phyloP scores from a whole-genome alignment of 2,888 invertebrate species.

The Pachliopta kotzebuea region DNA sequence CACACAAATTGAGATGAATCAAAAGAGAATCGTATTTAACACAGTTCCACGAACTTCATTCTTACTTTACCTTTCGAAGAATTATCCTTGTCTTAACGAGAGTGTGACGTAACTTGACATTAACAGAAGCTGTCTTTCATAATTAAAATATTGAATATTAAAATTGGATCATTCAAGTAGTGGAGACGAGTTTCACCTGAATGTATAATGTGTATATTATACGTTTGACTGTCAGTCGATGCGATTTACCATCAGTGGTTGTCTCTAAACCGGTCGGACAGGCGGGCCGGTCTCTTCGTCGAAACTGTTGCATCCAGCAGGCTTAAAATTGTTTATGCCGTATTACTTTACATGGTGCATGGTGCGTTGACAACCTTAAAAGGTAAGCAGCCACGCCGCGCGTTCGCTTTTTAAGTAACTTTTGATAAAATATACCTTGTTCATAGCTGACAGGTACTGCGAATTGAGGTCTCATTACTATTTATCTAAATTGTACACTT shows the following conservation, averaged over 20 bases:
- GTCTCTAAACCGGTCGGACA: slow-evolving; percentile 71
- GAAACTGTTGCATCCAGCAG: slow-evolving; percentile 58
- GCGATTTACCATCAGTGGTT: slow-evolving; percentile 74
- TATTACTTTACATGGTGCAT: slow-evolving; percentile 46
- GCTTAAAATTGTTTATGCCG: slow-evolving; percentile 61
- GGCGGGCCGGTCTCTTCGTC: slow-evolving; percentile 56
- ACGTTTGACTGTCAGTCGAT: slow-evolving; percentile 61
- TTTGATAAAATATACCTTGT: slow-evolving; percentile 22
- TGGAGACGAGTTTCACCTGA: slow-evolving; percentile 17
- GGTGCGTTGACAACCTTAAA: slow-evolving; percentile 32
- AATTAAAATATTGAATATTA: neutral
- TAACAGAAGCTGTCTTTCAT: neutral
- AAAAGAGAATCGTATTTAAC: neutral
- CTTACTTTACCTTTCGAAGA: neutral
- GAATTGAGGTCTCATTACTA: neutral
- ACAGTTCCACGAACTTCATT: neutral
- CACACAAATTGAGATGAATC: neutral
- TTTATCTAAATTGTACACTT: neutral
- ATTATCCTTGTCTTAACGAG: slow-evolving; percentile 1
- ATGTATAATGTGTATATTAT: slow-evolving; percentile 41
- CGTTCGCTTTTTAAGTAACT: slow-evolving; percentile 30
- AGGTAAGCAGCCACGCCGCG: slow-evolving; percentile 31
- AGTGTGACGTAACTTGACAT: slow-evolving; percentile 3
- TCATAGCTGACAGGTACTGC: neutral
- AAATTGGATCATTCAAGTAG: slow-evolving; percentile 13